Percentiles rank a stretch among this genome's conserved stretches.
Evolutionary conservation across 1,140 invertebrate genomes (phyloP).

Genomic region (Fopius arisanus): DNA sequence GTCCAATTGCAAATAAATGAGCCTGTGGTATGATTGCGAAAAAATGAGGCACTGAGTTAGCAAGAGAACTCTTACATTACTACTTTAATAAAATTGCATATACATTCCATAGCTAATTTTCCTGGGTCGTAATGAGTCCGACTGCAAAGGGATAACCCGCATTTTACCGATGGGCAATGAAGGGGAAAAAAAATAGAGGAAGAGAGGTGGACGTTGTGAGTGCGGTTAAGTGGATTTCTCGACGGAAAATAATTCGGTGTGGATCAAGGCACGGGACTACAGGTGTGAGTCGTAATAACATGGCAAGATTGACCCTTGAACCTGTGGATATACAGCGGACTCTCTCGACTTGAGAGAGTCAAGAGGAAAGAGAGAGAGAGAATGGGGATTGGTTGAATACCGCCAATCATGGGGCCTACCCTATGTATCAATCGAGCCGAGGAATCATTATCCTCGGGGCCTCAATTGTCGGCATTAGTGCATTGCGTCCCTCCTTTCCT

Average conservation of each 20-base stretch:
- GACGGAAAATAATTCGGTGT: background rate
- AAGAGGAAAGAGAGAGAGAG: background rate
- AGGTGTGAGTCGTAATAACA: slow-evolving; percentile 65
- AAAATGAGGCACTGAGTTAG: background rate
- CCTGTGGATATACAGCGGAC: slow-evolving; percentile 40
- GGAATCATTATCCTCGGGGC: slow-evolving; percentile 50
- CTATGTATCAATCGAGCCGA: slow-evolving; percentile 59
- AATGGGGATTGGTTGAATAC: slow-evolving; percentile 40
- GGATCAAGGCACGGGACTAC: slow-evolving; percentile 40
- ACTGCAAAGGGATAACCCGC: background rate
- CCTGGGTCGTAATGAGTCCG: background rate
- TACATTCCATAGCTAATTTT: slow-evolving; percentile 5
- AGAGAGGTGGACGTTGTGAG: slow-evolving; percentile 30
- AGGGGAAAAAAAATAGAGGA: background rate
- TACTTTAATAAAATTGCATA: background rate
- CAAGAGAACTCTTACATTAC: background rate
- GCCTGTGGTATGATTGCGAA: background rate
- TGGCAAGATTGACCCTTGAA: slow-evolving; percentile 56
- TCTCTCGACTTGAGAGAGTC: background rate
- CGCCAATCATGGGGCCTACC: slow-evolving; percentile 56
- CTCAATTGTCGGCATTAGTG: slow-evolving; percentile 53
- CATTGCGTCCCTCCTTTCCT: slow-evolving; percentile 8
- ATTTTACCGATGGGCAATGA: slow-evolving; percentile 6
- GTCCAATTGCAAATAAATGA: background rate
- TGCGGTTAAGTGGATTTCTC: slow-evolving; percentile 36